phyloP scores from a whole-genome alignment of 2,888 invertebrate species.

The Hirtodrosophila histrioides region DNA sequence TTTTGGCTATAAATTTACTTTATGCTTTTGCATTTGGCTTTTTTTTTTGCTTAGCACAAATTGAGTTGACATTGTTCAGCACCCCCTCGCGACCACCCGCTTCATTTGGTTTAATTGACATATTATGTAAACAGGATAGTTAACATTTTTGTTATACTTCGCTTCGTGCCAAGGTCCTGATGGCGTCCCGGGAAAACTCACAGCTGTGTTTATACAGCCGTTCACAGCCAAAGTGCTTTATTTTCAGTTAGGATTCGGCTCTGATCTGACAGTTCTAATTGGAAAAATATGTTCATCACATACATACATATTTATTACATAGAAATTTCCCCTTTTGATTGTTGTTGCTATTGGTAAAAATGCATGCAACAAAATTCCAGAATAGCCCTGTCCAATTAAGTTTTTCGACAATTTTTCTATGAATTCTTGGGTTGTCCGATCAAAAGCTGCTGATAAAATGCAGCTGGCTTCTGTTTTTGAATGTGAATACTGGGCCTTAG shows the following conservation, averaged over 20 bases:
- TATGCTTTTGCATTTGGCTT: constrained; percentile 36
- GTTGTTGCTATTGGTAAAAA: background rate
- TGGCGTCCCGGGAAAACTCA: constrained; percentile 26
- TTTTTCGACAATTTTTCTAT: constrained; percentile 34
- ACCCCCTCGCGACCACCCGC: background rate
- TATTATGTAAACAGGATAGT: constrained; percentile 80
- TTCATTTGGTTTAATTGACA: constrained; percentile 71
- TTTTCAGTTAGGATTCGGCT: constrained; percentile 10
- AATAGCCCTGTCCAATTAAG: constrained; percentile 40
- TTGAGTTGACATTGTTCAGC: constrained; percentile 45
- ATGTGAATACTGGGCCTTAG: background rate
- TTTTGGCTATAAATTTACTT: constrained; percentile 57
- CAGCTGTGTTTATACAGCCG: constrained; percentile 73
- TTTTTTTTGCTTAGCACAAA: constrained; percentile 26
- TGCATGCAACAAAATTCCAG: too few relatives aligned
- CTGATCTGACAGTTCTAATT: constrained; percentile 60
- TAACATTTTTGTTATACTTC: constrained; percentile 62
- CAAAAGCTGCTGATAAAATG: constrained; percentile 52
- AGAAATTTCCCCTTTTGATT: background rate
- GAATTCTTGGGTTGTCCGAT: constrained; percentile 33
- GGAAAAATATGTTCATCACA: constrained; percentile 65
- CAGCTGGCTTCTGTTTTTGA: constrained; percentile 46
- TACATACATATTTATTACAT: background rate
- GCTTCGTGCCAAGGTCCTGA: constrained; percentile 16
- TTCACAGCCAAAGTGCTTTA: constrained; percentile 55